These are phyloP conservation scores for Sakesphorus luctuosus DNA, from an alignment of 2,113 vertebrate species.

Conservation along the genomic window DNA sequence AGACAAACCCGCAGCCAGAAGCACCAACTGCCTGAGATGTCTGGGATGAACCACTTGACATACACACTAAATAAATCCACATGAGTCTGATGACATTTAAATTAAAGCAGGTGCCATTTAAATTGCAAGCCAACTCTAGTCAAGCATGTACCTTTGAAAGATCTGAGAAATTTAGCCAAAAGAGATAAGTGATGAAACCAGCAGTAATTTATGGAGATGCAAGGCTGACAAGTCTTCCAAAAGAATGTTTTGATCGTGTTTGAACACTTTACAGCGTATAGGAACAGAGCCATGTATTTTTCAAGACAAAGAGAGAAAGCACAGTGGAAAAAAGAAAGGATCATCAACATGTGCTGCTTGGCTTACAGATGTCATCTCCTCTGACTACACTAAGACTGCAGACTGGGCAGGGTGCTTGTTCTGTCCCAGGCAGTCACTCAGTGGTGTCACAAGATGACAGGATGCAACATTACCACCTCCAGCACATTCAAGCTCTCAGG, in stretches of 20 bases:
- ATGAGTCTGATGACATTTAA: background rate
- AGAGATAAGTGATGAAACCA: background rate
- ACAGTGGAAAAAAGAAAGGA: rapidly evolving
- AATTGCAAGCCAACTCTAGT: constrained; percentile 25
- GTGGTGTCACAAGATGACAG: background rate
- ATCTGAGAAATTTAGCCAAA: background rate
- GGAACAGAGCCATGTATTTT: background rate
- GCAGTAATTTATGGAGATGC: background rate
- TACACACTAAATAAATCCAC: background rate
- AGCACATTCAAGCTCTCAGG: background rate
- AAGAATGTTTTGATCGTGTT: background rate
- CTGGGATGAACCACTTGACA: background rate
- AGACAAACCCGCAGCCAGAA: background rate
- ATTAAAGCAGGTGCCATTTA: constrained; percentile 12
- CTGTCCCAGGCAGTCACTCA: background rate
- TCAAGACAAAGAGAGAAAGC: background rate
- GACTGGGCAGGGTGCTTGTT: background rate
- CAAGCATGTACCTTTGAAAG: background rate
- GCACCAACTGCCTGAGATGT: background rate
- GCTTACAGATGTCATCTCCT: background rate
- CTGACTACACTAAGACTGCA: background rate
- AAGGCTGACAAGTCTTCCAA: constrained; percentile 2
- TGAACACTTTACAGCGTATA: background rate
- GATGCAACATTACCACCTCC: background rate
- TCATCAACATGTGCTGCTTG: background rate